Base-by-base conservation (phyloP, 2,113 vertebrate species). In the Grammomys dolichurus region DNA sequence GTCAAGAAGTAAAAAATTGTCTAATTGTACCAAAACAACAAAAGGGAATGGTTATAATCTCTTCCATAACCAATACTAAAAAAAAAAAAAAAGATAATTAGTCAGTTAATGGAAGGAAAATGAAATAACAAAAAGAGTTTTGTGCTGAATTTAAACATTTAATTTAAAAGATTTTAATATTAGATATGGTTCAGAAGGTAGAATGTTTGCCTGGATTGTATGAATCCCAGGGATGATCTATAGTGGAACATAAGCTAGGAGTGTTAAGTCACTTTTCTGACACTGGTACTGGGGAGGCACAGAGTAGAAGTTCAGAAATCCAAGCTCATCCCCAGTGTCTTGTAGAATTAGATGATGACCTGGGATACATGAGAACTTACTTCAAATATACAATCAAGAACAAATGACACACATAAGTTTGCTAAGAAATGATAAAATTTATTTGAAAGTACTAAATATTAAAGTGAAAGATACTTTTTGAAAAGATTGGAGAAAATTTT, bases 81-180 rank as follows among this genome's bases (percentile, higher is more conserved):
- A 56, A 85, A 94, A 48, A 36, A 90, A 84, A 56, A 77, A 94
- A 87, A 75, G 14, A 56, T 7, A 48, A 46, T 20, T 19, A 88
- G 4, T 6, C 54, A 90, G 31, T 84, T 48, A 82, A 48, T 4
- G 58, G 24, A 87, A 11, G 3, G 19, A 22, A 86, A 70, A 77
- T 70, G 17, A 88, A 67, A 77, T 87, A 81, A 92, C 12, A 85
- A 77, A 95, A 92, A n/a, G 20, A 77, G 33, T 80, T 80, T 75
- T n/a, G 69, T 43, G 1, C 7, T 90, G 11, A 82, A 77, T 97
- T 95, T 8, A 88, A 70, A 85, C 70, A 58, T 28, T 26, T 43
- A 26, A 51, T 51, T 70, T 56, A 43, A 51, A 46, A 51, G 51
- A 51, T 51, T 51, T 51, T 51, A 51, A 65, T 31, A 28, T 33